Conservation (phyloP, 2,888 invertebrate species). For the Choristoneura rosaceana region DNA sequence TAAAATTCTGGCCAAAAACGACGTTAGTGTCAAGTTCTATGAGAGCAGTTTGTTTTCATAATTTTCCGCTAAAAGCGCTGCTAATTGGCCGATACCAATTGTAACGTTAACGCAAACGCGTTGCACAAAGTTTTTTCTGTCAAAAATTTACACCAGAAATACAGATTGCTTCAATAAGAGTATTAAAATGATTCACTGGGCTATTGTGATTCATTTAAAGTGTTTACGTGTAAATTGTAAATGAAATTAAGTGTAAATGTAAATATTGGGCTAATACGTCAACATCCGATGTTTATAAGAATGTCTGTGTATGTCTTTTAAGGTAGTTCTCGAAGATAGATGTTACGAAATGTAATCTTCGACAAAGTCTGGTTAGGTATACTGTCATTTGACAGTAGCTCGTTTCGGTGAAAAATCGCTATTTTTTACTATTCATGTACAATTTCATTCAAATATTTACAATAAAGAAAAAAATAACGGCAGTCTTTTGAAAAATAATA, state of each 20-base stretch:
- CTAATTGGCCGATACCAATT: too few species aligned
- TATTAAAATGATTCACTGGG: constrained; percentile 75
- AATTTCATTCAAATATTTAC: constrained; percentile 60
- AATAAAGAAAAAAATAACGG: constrained; percentile 71
- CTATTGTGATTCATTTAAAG: constrained; percentile 73
- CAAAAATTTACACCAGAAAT: too few species aligned
- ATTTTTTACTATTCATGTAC: constrained; percentile 65
- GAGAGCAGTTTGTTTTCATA: too few species aligned
- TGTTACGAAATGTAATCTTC: constrained; percentile 49
- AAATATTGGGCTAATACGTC: constrained; percentile 72
- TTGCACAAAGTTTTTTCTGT: too few species aligned
- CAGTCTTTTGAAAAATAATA: constrained; percentile 80
- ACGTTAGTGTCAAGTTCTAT: too few species aligned
- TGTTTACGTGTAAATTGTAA: constrained; percentile 54
- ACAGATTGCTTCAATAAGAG: constrained; percentile 52
- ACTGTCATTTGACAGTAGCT: constrained; percentile 54
- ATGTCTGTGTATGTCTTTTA: constrained; percentile 76
- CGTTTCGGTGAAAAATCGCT: constrained; percentile 80
- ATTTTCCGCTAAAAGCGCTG: too few species aligned
- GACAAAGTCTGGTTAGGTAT: constrained; percentile 56
- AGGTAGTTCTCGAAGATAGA: constrained; percentile 59
- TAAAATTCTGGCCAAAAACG: too few species aligned
- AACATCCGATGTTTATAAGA: constrained; percentile 73
- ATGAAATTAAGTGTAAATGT: constrained; percentile 65
- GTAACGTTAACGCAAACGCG: too few species aligned